Conservation (phyloP, 2,113 vertebrate genomes). For the Apeltes quadracus region DNA sequence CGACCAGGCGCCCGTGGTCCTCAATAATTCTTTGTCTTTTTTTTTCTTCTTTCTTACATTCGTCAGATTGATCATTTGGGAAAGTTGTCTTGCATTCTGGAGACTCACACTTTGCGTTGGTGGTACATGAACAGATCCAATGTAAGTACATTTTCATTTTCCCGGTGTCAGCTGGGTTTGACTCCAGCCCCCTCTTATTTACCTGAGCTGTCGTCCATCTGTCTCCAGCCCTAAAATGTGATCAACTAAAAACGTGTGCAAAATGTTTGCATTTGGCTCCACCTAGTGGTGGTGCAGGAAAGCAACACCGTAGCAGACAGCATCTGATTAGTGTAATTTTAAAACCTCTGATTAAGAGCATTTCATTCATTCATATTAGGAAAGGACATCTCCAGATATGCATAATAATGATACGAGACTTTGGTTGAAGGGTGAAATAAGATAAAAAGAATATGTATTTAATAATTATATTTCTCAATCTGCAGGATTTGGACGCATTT, state of each 20-base stretch:
- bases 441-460: not conserved
- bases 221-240: not conserved
- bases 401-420: not conserved
- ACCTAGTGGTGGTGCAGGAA: not conserved
- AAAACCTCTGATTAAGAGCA: not conserved
- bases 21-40: not conserved
- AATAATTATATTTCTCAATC: not conserved
- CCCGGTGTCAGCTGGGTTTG: no score
- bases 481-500: not conserved
- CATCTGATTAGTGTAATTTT: not conserved
- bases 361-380: not conserved
- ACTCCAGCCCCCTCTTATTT: not conserved
- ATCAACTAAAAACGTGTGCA: not conserved
- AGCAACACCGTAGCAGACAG: not conserved
- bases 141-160: slow-evolving; percentile 84
- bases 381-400: not conserved
- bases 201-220: not conserved
- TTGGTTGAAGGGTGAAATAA: not conserved
- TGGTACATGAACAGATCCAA: slow-evolving; percentile 94
- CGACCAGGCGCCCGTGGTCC: slow-evolving; percentile 93
- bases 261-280: not conserved
- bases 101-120: slow-evolving; percentile 92
- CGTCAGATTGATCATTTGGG: slow-evolving; percentile 88
- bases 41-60: slow-evolving; percentile 77
- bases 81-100: slow-evolving; percentile 89